Conservation (phyloP, 1,140 invertebrate species). For the Trinorchestia longiramus region DNA sequence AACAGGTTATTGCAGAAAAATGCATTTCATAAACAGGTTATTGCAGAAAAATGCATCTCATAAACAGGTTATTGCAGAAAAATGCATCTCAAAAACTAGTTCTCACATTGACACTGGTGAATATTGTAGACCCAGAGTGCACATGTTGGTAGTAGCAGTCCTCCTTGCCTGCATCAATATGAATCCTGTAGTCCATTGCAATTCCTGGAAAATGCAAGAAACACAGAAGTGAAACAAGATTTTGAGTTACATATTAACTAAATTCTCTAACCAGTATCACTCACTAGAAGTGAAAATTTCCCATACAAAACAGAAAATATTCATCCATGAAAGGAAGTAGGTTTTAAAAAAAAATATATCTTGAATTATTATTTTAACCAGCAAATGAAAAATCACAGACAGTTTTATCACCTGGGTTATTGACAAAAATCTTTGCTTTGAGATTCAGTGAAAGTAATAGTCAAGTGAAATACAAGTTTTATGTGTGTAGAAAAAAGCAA, state of each 20-base stretch:
- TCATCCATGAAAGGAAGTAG: too few relatives aligned
- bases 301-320: background rate
- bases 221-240: background rate
- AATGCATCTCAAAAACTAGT: background rate
- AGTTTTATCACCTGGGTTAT: too few relatives aligned
- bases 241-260: background rate
- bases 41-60: too few relatives aligned
- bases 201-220: constrained; percentile 78
- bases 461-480: too few relatives aligned
- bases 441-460: too few relatives aligned
- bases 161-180: constrained; percentile 92
- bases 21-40: too few relatives aligned
- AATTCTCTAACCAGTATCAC: background rate
- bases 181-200: constrained; percentile 94
- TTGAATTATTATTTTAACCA: too few relatives aligned
- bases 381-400: too few relatives aligned
- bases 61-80: background rate
- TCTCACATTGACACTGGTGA: constrained; percentile 90
- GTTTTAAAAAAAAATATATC: too few relatives aligned
- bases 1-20: too few relatives aligned
- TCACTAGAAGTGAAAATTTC: background rate
- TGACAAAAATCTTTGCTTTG: too few relatives aligned
- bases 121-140: constrained; percentile 90
- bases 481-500: too few relatives aligned
- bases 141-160: constrained; percentile 96